Conservation (phyloP, 2,113 vertebrate species). For the Nycticebus coucang region DNA sequence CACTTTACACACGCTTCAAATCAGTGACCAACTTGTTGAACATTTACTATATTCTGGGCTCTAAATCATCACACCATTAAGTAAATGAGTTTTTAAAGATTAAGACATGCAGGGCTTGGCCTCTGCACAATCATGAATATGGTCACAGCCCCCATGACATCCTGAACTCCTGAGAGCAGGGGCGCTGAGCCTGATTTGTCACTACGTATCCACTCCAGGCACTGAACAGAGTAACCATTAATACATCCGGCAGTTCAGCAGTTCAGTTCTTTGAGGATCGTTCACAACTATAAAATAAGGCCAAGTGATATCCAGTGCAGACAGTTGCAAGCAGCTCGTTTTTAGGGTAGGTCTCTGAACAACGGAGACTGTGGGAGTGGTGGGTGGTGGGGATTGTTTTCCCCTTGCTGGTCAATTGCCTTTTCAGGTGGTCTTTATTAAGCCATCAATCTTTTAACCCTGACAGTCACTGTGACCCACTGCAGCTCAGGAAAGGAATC, state of each 20-base stretch:
- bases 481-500: constrained; percentile 71
- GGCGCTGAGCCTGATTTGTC: not conserved
- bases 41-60: not conserved
- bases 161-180: not conserved
- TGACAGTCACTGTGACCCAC: constrained; percentile 76
- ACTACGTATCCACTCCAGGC: not conserved
- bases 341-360: not conserved
- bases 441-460: constrained; percentile 66
- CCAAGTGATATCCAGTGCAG: not conserved
- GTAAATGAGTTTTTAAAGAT: not conserved
- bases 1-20: not conserved
- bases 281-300: not conserved
- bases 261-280: not conserved
- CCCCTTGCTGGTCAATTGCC: constrained; percentile 66
- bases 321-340: not conserved
- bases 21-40: not conserved
- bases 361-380: not conserved
- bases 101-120: not conserved
- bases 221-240: not conserved
- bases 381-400: constrained; percentile 46
- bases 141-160: not conserved
- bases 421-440: constrained; percentile 79
- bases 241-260: too few relatives aligned
- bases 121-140: not conserved
- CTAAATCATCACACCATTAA: not conserved